Evolutionary conservation across 2,113 vertebrate species (phyloP).

Genomic region (Neogobius melanostomus): DNA sequence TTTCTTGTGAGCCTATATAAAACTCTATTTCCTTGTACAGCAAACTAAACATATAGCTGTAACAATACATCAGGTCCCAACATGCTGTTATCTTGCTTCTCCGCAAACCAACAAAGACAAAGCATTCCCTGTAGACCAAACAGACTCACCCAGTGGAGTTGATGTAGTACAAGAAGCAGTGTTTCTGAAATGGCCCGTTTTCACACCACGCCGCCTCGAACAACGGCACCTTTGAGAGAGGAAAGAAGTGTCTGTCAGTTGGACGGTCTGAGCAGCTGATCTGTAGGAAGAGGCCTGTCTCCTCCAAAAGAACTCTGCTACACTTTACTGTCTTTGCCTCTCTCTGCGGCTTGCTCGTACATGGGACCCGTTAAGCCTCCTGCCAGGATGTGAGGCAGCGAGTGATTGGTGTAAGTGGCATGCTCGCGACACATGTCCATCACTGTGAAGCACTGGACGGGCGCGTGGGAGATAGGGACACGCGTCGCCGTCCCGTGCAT

Average conservation of each 20-base stretch:
- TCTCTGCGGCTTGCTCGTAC: constrained; percentile 42
- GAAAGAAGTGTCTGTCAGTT: constrained; percentile 50
- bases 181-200: constrained; percentile 53
- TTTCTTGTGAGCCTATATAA: too few species aligned
- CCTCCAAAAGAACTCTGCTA: constrained; percentile 43
- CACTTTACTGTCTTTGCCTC: constrained; percentile 28
- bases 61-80: neutral
- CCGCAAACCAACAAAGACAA: constrained; percentile 37
- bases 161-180: constrained; percentile 25
- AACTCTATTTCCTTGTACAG: too few species aligned
- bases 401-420: constrained; percentile 56
- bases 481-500: constrained; percentile 33
- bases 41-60: neutral
- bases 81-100: constrained; percentile 6
- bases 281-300: constrained; percentile 55
- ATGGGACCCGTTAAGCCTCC: constrained; percentile 43
- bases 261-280: constrained; percentile 61
- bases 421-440: constrained; percentile 60
- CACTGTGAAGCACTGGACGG: constrained; percentile 49
- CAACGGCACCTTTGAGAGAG: constrained; percentile 43
- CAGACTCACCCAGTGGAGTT: constrained; percentile 34
- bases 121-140: constrained; percentile 31
- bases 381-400: constrained; percentile 45
- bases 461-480: constrained; percentile 33
- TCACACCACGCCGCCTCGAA: constrained; percentile 49